Evolutionary conservation across 1,140 invertebrate genomes (phyloP), one percentile per base, ranked within the genome.

Genomic region (Drosophila pachea): DNA sequence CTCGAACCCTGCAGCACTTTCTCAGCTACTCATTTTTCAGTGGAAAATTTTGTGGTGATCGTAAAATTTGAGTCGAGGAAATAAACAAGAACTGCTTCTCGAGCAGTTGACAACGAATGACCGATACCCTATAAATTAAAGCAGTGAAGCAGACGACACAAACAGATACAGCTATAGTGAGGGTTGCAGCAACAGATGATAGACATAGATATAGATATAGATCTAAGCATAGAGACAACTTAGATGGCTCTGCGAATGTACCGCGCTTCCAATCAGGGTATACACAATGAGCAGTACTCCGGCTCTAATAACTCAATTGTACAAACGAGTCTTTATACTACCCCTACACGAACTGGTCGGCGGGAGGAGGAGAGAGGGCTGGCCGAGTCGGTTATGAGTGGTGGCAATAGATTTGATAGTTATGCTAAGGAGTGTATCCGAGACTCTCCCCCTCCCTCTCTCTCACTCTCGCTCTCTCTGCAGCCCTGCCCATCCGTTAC

Each of bases 11-110:
- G 32, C 40, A 59, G 63, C 69, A 68, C 75, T 66, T 54, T 68
- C 76, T 70, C 66, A 71, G 78, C 74, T 82, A 82, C 78, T 82
- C 74, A 65, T 65, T 74, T 82, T 82, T 82, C 74, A 61, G 50
- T 54, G 78, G 66, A 81, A 77, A 77, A 52, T 77, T 81, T 76
- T 83, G 74, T 71, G 55, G 71, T 59, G 42, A 70, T 83, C 78
- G 38, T 82, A 74, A 82, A 82, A 71, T 22, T 69, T 45, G 59
- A 77, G 69, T 62, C 66, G 53, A 83, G 55, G 63, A 77, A 83
- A 82, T 74, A 74, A 81, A 77, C 73, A 74, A 7, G 32, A 14
- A 52, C 29, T 12, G 5, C 5, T 1, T 33, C 31, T 14, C 29
- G 8, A 11, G 61, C 63, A 31, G 22, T 49, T 33, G 4, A 45